A percentile compares a stretch with the other conserved stretches of the same genome.
phyloP scores from a whole-genome alignment of 2,888 invertebrate genomes.

The Rhagonycha fulva region DNA sequence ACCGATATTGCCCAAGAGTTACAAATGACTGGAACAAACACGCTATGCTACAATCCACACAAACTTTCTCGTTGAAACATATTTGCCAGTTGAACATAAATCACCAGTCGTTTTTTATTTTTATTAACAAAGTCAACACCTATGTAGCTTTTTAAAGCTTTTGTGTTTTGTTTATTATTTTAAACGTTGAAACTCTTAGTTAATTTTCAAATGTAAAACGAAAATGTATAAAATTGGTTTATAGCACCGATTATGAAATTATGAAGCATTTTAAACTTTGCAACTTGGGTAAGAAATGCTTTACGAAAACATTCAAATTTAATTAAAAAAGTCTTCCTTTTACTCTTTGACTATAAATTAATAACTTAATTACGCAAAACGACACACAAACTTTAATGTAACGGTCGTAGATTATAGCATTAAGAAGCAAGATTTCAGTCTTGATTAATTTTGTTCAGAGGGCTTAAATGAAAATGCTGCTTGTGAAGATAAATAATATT shows the following conservation, averaged over 20 bases:
- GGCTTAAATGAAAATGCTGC: slow-evolving; percentile 21
- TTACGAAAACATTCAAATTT: slow-evolving; percentile 25
- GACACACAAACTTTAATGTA: slow-evolving; percentile 29
- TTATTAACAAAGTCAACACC: background rate
- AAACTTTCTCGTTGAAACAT: background rate
- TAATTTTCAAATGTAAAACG: background rate
- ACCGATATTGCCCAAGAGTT: slow-evolving; percentile 2
- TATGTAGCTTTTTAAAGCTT: background rate
- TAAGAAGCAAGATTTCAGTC: slow-evolving; percentile 24
- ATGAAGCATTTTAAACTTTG: slow-evolving; percentile 20
- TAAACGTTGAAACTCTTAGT: background rate
- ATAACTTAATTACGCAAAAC: slow-evolving; percentile 31
- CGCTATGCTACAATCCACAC: background rate
- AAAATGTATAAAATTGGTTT: background rate
- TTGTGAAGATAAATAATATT: slow-evolving; percentile 22
- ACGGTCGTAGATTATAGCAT: slow-evolving; percentile 26
- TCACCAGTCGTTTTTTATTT: background rate
- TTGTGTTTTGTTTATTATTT: background rate
- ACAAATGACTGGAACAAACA: slow-evolving; percentile 1
- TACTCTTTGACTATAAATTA: slow-evolving; percentile 26
- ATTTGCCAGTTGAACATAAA: background rate
- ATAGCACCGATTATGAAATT: slow-evolving; percentile 12
- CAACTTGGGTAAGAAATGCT: slow-evolving; percentile 20
- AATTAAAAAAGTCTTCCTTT: slow-evolving; percentile 25
- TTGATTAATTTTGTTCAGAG: slow-evolving; percentile 26